Base-by-base conservation (phyloP, 2,113 vertebrate species). In the Gallinago media region DNA sequence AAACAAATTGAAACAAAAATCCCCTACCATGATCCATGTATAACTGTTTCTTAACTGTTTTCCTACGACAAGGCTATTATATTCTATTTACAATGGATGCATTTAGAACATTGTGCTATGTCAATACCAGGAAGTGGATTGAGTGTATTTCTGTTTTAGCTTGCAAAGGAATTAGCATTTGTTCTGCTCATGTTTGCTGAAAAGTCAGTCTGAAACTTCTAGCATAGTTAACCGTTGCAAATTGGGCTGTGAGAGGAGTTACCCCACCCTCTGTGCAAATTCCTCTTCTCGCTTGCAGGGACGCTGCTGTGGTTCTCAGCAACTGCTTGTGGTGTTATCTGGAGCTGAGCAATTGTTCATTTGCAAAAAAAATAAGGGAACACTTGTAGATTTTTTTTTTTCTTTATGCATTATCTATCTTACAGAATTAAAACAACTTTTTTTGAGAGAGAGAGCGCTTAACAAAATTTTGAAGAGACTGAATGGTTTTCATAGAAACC, bases 91-190 rank as follows among this genome's bases (percentile, higher is more conserved):
- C 94, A 98, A 97, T 98, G 98, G 98, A 98, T 98, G 98, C 98
- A 96, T 95, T 92, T 96, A 96, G 97, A 99, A 99, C 98, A 99
- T 98, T 99, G 97, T 97, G 73, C 95, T 97, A 6, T 97, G 97
- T 98, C 98, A 98, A 98, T 99, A 98, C 98, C 97, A 98, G 98
- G 98, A 99, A 99, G 97, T 97, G 47, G 80, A 96, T 19, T 92
- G 94, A 96, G 79, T 71, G 61, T 81, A 78, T 94, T 97, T 96
- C 90, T 92, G 85, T 11, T 96, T 87, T 95, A 94, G 96, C 79
- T 91, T 96, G 95, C 79, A 75, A 84, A 91, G 88, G 76, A 91
- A 72, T 91, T 89, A 84, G 46, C 68, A 47, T 94, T 95, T 89
- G 61, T 93, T 89, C 82, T 92, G 72, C 85, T 75, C 8, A 0